Base-by-base conservation (phyloP, 2,797 vertebrate genomes). In the Scarus forsteni region DNA sequence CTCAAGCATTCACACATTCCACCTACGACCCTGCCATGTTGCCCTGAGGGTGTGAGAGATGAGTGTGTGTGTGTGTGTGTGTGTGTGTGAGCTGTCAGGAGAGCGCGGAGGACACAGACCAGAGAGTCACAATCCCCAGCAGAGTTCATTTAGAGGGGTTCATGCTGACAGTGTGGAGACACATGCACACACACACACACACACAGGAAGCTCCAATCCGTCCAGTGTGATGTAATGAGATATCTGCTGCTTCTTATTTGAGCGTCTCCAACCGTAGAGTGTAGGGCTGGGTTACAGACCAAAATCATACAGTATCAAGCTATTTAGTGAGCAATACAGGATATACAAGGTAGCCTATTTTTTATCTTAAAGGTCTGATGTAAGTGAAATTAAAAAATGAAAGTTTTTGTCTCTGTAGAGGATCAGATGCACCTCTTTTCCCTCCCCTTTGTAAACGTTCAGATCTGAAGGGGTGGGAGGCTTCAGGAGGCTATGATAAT, bases 191-290 rank as follows among this genome's bases (percentile, higher is more conserved):
- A 66, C 50, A 50, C 62, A 50, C 63, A 58, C 72, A 57, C 67
- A 75, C 65, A 44, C 50, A 62, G 79, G 72, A 75, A 80, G 65
- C 83, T 88, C 78, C 63, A 77, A 85, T 85, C 80, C 67, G 66
- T 89, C 78, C 79, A 84, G 66, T 78, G 70, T 84, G 81, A 87
- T 87, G 88, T 89, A 91, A 91, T 89, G 83, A 88, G 87, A 92
- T 85, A 85, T 87, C 79, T 81, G 70, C 85, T 75, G 80, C 84
- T 89, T 87, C 81, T 80, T 69, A 85, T 85, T 84, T 45, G 43
- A 85, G 75, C 83, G 81, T 83, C 73, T 89, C 80, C 54, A 85
- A 88, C 85, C 76, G 27, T 27, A 27, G 27, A 4, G 27, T 27
- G 27, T 27, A 27, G 27, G 27, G 27, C 27, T 27, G 27, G 27